These are phyloP conservation scores for Micrasema longulum DNA, from an alignment of 1,140 invertebrate species.

Conservation along the genomic window DNA sequence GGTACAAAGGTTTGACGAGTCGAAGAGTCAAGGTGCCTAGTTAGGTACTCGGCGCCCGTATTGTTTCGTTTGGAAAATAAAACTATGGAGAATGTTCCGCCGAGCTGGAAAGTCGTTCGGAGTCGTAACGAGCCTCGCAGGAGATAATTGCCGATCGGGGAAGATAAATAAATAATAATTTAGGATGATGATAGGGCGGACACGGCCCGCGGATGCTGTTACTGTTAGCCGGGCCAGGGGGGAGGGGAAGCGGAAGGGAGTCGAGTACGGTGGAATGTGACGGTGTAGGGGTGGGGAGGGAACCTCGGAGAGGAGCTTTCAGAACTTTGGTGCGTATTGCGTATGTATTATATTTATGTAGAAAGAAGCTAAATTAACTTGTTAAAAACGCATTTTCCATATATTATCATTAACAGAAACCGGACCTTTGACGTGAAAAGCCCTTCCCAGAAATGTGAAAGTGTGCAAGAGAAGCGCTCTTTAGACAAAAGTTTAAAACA, in stretches of 20 bases:
- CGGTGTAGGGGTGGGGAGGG: background rate
- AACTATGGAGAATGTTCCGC: background rate
- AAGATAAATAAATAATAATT: constrained; percentile 56
- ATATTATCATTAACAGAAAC: too few species aligned
- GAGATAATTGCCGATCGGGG: constrained; percentile 54
- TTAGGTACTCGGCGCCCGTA: background rate
- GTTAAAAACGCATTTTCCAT: background rate
- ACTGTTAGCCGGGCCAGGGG: constrained; percentile 8
- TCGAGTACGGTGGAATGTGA: constrained; percentile 28
- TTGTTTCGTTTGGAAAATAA: constrained; percentile 8
- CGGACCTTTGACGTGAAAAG: too few species aligned
- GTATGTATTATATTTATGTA: background rate
- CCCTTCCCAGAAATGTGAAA: too few species aligned
- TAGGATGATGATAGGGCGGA: constrained; percentile 53
- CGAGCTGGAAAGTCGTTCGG: constrained; percentile 25
- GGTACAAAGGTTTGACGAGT: too few species aligned
- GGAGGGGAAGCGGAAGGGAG: constrained; percentile 2
- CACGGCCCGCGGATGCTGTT: constrained; percentile 5
- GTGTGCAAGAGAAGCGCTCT: too few species aligned
- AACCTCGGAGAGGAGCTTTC: constrained; percentile 4
- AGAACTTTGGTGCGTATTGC: constrained; percentile 12
- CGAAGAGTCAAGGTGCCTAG: background rate
- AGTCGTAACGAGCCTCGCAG: constrained; percentile 48
- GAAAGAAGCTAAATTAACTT: background rate
- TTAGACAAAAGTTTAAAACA: too few species aligned